Base-by-base conservation (phyloP, 2,888 invertebrate species). In the Tetragonisca angustula region DNA sequence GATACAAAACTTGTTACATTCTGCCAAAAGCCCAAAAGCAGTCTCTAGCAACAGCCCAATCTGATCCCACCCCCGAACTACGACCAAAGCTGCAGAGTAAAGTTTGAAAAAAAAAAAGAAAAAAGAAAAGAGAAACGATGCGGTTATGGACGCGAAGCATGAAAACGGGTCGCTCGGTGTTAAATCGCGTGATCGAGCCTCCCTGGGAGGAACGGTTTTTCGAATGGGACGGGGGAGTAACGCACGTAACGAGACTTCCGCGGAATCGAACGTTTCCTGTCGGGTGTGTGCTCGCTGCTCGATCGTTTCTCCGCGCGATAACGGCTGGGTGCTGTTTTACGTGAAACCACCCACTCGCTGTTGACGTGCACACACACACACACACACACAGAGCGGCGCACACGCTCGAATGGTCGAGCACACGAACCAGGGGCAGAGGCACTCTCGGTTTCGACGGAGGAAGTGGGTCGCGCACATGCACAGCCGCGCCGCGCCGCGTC, bases 361-460 rank as follows among this genome's bases (percentile, higher is more conserved):
- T 24, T 32, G 61, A 19, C 59, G 52, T 2, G 68, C 49, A 32
- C 56, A 32, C 32, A 61, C 65, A n/a, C n/a, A n/a, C n/a, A n/a
- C n/a, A 43, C 43, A 17, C 64, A 11, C 49, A 1, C 4, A 4
- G 24, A 21, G 21, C 9, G 36, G 3, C 67, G 32, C 11, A n/a
- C 21, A 64, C 56, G 27, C 4, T 5, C 50, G 21, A 50, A 70
- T 6, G 52, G 62, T 6, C 62, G 62, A 19, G 62, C 62, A 62
- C 62, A 62, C 62, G 62, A 27, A 62, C 62, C 62, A 27, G 27
- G 15, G 15, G 56, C 79, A 76, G 73, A 85, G 77, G 86, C 91
- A 93, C 93, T 93, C 92, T 93, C 93, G 91, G 88, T 93, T 93
- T 93, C 93, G 91, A 90, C 89, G 90, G 87, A 88, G 90, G 90